These are phyloP conservation scores for Squalus acanthias DNA, from an alignment of 2,797 vertebrate genomes.

Conservation along the genomic window DNA sequence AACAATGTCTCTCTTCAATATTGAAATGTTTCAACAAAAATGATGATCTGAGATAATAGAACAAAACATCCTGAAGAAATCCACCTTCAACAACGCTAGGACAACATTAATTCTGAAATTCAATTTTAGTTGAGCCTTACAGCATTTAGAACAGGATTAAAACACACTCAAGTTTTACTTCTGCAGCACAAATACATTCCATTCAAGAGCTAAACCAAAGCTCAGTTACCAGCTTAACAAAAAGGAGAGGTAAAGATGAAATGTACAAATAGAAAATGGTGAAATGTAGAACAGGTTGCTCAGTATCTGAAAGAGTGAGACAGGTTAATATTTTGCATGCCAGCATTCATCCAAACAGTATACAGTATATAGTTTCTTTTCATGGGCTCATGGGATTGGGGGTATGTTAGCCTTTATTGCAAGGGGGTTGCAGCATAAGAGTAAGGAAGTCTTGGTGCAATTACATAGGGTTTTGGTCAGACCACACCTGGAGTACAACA, in stretches of 20 bases:
- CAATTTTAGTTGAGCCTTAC: not conserved
- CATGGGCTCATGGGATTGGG: no score
- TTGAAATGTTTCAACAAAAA: not conserved
- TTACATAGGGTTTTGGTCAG: not conserved
- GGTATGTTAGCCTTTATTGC: not conserved
- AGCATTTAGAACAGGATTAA: not conserved
- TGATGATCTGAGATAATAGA: not conserved
- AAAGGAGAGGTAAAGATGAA: not conserved
- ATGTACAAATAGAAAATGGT: not conserved
- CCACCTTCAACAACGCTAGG: not conserved
- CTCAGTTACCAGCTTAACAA: not conserved
- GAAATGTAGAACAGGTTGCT: not conserved
- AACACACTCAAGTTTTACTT: not conserved
- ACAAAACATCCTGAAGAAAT: conserved; percentile 2
- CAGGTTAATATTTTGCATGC: not conserved
- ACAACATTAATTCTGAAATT: not conserved
- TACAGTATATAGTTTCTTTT: not conserved
- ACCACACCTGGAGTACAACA: not conserved
- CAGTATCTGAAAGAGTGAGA: not conserved
- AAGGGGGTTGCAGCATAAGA: not conserved
- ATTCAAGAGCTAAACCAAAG: not conserved
- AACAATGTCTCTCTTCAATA: not conserved
- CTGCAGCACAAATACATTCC: not conserved
- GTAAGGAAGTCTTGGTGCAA: not conserved
- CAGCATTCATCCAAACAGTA: not conserved